A percentile compares a stretch with the other conserved stretches of the same genome.
These are phyloP conservation scores for Vulpes lagopus DNA, from an alignment of 2,113 vertebrate genomes.

Conservation along the genomic window DNA sequence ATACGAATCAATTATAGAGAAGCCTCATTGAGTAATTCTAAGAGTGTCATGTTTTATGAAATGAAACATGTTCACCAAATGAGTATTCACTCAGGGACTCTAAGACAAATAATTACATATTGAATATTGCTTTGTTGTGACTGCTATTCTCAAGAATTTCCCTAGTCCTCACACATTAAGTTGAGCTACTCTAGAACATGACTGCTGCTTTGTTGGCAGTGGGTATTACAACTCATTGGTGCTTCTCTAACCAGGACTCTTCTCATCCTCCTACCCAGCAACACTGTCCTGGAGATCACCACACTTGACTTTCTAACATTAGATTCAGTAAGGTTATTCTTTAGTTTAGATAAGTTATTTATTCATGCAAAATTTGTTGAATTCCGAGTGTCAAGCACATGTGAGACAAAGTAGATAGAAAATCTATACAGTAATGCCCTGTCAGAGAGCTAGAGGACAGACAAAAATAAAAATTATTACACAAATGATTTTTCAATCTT, in stretches of 20 bases:
- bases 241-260: neutral
- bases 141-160: neutral
- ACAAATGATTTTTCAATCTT: neutral
- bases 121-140: neutral
- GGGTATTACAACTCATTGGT: neutral
- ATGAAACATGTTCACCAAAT: neutral
- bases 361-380: neutral
- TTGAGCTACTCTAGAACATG: neutral
- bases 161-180: neutral
- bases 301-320: neutral
- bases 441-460: neutral
- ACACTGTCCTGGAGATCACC: neutral
- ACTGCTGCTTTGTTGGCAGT: neutral
- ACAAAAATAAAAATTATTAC: neutral
- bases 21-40: neutral
- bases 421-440: neutral
- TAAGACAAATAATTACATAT: neutral
- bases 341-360: neutral
- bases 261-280: rapidly evolving
- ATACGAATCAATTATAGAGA: neutral
- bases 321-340: neutral
- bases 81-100: neutral
- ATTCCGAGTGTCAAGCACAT: neutral
- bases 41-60: neutral
- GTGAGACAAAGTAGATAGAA: neutral